Evolutionary conservation across 2,797 vertebrate genomes (phyloP).

Genomic region (Avahi laniger): DNA sequence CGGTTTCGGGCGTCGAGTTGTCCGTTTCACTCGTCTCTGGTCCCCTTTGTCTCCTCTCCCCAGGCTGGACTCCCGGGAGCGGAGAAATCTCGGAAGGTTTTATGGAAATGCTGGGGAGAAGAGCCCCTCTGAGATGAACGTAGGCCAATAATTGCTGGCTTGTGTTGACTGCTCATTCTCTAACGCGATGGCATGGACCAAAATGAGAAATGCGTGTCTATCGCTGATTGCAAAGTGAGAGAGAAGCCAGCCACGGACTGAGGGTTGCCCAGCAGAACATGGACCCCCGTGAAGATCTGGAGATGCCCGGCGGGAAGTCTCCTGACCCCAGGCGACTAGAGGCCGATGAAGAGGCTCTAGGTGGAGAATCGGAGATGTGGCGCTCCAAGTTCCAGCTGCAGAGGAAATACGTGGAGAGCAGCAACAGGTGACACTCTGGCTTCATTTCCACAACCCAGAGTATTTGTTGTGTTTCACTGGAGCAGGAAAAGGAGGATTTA

Average conservation of each 20-base stretch:
- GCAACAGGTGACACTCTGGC: constrained; percentile 66
- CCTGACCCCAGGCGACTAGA: neutral
- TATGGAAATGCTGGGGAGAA: neutral
- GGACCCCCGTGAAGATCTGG: neutral
- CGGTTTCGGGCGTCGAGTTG: neutral
- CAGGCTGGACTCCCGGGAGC: neutral
- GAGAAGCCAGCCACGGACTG: neutral
- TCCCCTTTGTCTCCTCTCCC: neutral
- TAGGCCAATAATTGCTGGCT: fast-evolving
- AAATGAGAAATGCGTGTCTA: neutral
- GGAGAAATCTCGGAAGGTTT: neutral
- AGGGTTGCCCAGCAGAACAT: neutral
- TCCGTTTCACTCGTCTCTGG: neutral
- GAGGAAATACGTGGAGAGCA: neutral
- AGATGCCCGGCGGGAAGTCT: neutral
- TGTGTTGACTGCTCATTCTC: neutral
- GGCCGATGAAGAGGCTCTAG: neutral
- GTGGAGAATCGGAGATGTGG: fast-evolving
- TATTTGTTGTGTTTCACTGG: neutral
- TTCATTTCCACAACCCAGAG: neutral
- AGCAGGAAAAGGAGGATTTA: neutral
- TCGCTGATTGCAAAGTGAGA: neutral
- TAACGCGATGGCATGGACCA: neutral
- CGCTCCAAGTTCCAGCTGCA: neutral
- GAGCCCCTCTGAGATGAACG: neutral